These are phyloP conservation scores for Melanchra persicariae DNA, from an alignment of 2,888 invertebrate species.

Conservation along the genomic window DNA sequence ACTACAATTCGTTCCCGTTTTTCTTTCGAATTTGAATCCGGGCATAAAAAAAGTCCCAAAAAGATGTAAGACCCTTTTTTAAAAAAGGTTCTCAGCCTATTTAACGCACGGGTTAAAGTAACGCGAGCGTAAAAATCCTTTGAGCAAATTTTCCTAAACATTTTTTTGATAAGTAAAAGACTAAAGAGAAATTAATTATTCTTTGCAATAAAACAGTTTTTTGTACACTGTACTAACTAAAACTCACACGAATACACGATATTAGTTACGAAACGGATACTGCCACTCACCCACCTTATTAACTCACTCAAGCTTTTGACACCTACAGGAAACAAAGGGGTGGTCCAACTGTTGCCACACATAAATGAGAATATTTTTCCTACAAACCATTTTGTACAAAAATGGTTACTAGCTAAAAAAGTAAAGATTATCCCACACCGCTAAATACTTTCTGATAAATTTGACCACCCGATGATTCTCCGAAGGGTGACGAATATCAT, in stretches of 20 bases:
- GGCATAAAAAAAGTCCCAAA: background rate
- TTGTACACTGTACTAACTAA: background rate
- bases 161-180: background rate
- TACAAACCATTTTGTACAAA: conserved; percentile 28
- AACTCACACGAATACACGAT: conserved; percentile 31
- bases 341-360: conserved; percentile 23
- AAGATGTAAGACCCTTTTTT: background rate
- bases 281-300: conserved; percentile 34
- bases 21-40: background rate
- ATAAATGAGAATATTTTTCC: background rate
- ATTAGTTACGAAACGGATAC: conserved; percentile 30
- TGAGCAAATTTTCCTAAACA: background rate
- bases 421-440: conserved; percentile 29
- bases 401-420: conserved; percentile 6
- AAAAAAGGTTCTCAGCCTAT: background rate
- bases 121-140: conserved; percentile 11
- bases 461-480: conserved; percentile 50
- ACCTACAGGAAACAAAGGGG: conserved; percentile 34
- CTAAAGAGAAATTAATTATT: background rate
- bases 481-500: conserved; percentile 63
- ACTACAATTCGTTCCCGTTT: no score
- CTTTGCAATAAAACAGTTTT: conserved; percentile 1
- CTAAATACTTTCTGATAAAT: conserved; percentile 44
- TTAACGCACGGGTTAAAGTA: conserved; percentile 14
- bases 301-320: conserved; percentile 17